phyloP scores from a whole-genome alignment of 2,888 invertebrate species.

The Polyploca ridens region DNA sequence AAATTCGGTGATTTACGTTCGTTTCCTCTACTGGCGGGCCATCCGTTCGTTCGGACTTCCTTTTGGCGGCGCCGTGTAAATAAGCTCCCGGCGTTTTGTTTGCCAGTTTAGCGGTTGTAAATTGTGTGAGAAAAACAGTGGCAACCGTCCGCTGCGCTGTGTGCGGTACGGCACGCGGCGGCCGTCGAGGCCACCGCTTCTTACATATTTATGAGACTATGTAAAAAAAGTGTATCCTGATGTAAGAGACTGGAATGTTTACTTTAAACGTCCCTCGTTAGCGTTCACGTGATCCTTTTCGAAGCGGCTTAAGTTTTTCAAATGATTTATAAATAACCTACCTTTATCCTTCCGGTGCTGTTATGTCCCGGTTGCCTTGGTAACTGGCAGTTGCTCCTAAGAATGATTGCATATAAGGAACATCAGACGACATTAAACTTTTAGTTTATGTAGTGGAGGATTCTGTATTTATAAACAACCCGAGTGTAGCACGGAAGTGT shows the following conservation, averaged over 20 bases:
- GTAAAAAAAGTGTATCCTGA: slow-evolving; percentile 37
- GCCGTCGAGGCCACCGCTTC: slow-evolving; percentile 45
- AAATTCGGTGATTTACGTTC: slow-evolving; percentile 76
- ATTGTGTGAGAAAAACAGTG: slow-evolving; percentile 64
- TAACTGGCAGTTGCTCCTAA: not conserved
- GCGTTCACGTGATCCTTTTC: slow-evolving; percentile 18
- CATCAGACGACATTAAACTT: no score
- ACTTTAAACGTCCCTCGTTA: slow-evolving; percentile 25
- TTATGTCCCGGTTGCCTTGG: not conserved
- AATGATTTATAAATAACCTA: not conserved
- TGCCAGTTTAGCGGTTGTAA: slow-evolving; percentile 73
- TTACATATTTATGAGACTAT: slow-evolving; percentile 66
- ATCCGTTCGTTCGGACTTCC: slow-evolving; percentile 72
- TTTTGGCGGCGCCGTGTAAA: slow-evolving; percentile 72
- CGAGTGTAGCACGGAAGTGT: no score
- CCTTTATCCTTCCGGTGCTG: not conserved
- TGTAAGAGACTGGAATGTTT: slow-evolving; percentile 30
- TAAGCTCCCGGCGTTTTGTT: slow-evolving; percentile 72
- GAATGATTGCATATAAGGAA: no score
- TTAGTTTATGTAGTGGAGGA: no score
- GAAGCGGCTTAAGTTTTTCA: not conserved
- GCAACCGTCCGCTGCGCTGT: slow-evolving; percentile 23
- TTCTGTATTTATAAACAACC: no score
- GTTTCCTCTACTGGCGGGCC: slow-evolving; percentile 63
- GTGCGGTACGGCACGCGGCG: slow-evolving; percentile 29